Base-by-base conservation (phyloP, 2,888 invertebrate species). In the Agonopterix alstromeriana region DNA sequence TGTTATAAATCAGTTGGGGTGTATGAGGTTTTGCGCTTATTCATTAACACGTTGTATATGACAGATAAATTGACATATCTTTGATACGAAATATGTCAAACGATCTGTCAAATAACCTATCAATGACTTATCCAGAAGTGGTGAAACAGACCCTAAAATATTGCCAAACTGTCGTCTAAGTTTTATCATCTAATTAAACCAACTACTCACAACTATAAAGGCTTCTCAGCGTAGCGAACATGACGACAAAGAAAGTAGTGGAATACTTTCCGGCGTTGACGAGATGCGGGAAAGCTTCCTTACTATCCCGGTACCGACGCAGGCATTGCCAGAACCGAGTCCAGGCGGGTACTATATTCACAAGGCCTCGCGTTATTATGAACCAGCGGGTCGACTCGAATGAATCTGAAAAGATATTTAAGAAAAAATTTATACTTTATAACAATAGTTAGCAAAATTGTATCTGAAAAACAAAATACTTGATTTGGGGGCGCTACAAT, bases 201-300 rank as follows among this genome's bases (percentile, higher is more conserved):
- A 27, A 14, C 42, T 4, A 64, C 77, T 70, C 5, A 87, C 87
- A 67, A 2, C 52, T 70, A 50, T 79, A 92, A 47, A 92, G 82
- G 44, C 89, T 88, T 65, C 93, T 90, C 2, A 97, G 80, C 0
- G 95, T 94, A 3, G 93, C 90, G 68, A 98, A 97, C 36, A 96
- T 90, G 8, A 98, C 96, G 3, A 98, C 98, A 57, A 98, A 93
- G 88, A 99, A 99, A 0, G 98, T 97, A 0, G 98, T 98, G 0
- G 98, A 95, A 79, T 99, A 99, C 87, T 99, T 99, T 49, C 97
- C 97, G 2, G 99, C 99, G 84, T 99, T 99, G 2, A 95, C 97
- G 48, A 99, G 90, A 90, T 99, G 99, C 0, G 98, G 98, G 86
- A 97, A 97, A 0, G 95, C 95, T 72, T 98, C 97, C 58, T 93